phyloP scores from a whole-genome alignment of 2,113 vertebrate species.

The Labrus mixtus region DNA sequence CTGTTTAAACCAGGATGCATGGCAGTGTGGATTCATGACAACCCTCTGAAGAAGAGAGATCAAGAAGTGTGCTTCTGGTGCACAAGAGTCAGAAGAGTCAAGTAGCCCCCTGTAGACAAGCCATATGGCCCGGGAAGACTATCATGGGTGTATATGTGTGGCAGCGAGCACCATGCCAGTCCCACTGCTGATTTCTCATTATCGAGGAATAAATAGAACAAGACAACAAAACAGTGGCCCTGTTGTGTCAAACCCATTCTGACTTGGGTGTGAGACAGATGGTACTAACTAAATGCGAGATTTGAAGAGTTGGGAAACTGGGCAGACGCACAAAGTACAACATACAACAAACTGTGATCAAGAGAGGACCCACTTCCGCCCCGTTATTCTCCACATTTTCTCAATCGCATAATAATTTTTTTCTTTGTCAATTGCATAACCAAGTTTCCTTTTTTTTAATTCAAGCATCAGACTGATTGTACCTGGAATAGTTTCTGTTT shows the following conservation, averaged over 20 bases:
- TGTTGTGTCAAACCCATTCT: constrained; percentile 76
- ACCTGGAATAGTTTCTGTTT: constrained; percentile 19
- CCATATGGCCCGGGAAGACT: constrained; percentile 82
- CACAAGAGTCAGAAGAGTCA: constrained; percentile 71
- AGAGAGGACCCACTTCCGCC: constrained; percentile 28
- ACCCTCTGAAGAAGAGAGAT: constrained; percentile 60
- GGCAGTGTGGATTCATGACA: constrained; percentile 24
- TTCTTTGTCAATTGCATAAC: constrained; percentile 38
- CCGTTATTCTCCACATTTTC: constrained; percentile 31
- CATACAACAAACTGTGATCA: constrained; percentile 63
- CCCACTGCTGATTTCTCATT: constrained; percentile 82
- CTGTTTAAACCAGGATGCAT: constrained; percentile 41
- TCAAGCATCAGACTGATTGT: constrained; percentile 43
- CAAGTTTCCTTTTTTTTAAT: constrained; percentile 38
- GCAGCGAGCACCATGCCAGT: constrained; percentile 70
- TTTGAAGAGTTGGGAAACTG: constrained; percentile 69
- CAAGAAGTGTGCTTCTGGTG: constrained; percentile 62
- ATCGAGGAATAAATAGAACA: constrained; percentile 85
- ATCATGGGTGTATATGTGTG: constrained; percentile 72
- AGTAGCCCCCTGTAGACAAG: constrained; percentile 65
- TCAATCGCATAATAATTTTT: constrained; percentile 26
- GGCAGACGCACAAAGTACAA: constrained; percentile 58
- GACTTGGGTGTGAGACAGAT: constrained; percentile 82
- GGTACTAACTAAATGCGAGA: constrained; percentile 79
- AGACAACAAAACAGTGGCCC: constrained; percentile 79